These are phyloP conservation scores for Fringilla coelebs DNA, from an alignment of 2,797 vertebrate genomes.

Conservation along the genomic window DNA sequence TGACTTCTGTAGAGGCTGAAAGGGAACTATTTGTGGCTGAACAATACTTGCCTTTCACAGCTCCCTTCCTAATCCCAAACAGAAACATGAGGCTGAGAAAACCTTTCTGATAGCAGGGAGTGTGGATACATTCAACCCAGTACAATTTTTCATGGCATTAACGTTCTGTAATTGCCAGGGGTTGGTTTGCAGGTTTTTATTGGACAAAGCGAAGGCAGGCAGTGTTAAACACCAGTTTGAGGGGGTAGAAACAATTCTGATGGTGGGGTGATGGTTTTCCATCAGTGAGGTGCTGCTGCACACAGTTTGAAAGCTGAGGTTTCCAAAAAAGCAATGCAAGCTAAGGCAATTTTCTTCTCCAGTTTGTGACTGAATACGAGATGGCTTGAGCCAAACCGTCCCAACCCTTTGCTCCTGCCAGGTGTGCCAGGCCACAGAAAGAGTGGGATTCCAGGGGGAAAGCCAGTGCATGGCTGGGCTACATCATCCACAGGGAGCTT, in stretches of 20 bases:
- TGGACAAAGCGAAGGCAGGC: neutral
- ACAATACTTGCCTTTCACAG: slow-evolving; percentile 43
- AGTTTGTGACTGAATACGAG: neutral
- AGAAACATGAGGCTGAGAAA: slow-evolving; percentile 49
- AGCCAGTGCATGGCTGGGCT: neutral
- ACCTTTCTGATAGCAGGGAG: neutral
- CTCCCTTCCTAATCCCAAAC: neutral
- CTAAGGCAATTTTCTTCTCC: neutral
- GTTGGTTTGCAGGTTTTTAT: neutral
- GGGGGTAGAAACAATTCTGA: neutral
- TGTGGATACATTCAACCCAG: neutral
- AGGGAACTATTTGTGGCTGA: neutral
- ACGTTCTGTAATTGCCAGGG: neutral
- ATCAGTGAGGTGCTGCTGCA: neutral
- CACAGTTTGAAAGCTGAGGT: neutral
- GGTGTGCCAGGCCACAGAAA: accelerated
- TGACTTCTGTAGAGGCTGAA: slow-evolving; percentile 23
- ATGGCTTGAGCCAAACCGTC: neutral
- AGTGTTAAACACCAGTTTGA: neutral
- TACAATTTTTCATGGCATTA: neutral
- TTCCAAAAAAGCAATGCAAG: neutral
- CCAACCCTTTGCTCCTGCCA: neutral
- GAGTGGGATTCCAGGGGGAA: neutral
- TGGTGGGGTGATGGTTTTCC: neutral
- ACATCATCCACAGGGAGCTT: neutral